These are phyloP conservation scores for Tipula helvola DNA, from an alignment of 2,888 invertebrate species.

Conservation along the genomic window DNA sequence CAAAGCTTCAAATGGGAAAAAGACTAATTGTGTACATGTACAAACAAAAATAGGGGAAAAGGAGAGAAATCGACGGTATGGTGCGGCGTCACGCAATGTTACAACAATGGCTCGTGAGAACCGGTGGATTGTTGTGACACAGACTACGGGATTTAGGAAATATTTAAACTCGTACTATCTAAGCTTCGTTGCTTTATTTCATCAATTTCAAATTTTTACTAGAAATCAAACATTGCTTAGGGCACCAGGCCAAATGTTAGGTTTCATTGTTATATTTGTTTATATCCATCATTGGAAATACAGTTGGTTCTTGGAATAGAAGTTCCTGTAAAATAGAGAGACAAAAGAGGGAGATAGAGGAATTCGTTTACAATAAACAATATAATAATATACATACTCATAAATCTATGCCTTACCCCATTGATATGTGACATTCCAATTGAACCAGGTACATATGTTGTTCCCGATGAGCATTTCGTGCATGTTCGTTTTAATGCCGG, in stretches of 20 bases:
- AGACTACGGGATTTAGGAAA: neutral
- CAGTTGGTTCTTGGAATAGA: neutral
- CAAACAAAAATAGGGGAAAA: no score
- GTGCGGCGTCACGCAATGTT: no score
- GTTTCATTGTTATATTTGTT: neutral
- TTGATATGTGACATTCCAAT: constrained; percentile 25
- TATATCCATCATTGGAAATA: constrained; percentile 1
- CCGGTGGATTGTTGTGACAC: no score
- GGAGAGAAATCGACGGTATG: no score
- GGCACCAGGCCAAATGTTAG: neutral
- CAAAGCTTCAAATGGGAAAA: no score
- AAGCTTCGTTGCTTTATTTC: neutral
- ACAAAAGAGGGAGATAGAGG: neutral
- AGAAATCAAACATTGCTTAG: neutral
- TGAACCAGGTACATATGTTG: constrained; percentile 54
- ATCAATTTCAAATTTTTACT: neutral
- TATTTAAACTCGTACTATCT: no score
- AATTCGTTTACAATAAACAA: neutral
- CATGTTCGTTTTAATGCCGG: constrained; percentile 69
- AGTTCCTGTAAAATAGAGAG: neutral
- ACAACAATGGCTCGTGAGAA: no score
- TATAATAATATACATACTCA: constrained; percentile 20
- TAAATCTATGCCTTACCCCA: constrained; percentile 21
- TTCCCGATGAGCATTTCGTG: constrained; percentile 58
- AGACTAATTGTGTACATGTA: no score